Base-by-base conservation (phyloP, 2,888 invertebrate genomes). In the Neuroscelio doddi region DNA sequence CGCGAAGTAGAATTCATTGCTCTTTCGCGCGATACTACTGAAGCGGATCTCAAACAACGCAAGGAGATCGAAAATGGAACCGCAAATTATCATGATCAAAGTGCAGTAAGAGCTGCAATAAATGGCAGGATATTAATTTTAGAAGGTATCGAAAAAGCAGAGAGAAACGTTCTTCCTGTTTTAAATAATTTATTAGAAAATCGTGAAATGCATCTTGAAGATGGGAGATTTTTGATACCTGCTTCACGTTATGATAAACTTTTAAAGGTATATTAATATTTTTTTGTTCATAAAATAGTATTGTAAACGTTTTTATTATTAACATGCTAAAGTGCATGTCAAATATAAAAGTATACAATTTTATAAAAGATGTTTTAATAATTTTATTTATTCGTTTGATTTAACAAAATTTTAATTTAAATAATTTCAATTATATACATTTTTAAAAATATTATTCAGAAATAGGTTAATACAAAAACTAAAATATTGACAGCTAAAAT, bases 111-210 rank as follows among this genome's bases (percentile, higher is more conserved):
- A 68, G 98, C 98, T 14, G 98, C 98, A 0, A 87, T 90, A 1
- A 88, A 95, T 85, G 98, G 98, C 0, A 88, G 97, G 41, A 89
- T 97, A 8, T 87, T 98, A 10, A 88, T 98, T 1, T 87, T 98
- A 55, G 98, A 98, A 85, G 98, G 98, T 1, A 95, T 98, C 53
- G 98, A 98, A 86, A 97, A 98, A 82, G 97, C 97, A 0, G 98
- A 98, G 83, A 88, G 98, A 44, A 98, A 98, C 87, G 98, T 98
- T 34, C 86, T 98, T 62, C 98, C 98, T 27, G 94, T 98, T 42
- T 86, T 98, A 32, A 98, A 98, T 85, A 98, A 98, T 86, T 87
- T 98, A 51, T 86, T 98, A 49, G 98, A 98, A 86, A 98, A 98
- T 85, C 88, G 98, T 55, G 98, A 98, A 86, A 98, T 98, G 97